Base-by-base conservation (phyloP, 2,888 invertebrate genomes). In the Atrina japonica region DNA sequence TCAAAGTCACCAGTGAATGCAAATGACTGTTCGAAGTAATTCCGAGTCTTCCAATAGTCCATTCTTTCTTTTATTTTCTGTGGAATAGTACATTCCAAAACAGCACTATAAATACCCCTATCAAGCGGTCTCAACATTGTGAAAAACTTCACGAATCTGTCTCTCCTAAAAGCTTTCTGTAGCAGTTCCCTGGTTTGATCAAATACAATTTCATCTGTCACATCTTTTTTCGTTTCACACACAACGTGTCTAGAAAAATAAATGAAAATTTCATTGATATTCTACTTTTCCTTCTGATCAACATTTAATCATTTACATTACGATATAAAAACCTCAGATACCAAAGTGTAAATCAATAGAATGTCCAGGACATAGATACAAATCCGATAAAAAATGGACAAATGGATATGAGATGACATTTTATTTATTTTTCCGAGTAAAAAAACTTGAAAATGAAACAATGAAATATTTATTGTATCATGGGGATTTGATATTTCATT, bases 1-100 rank as follows among this genome's bases (percentile, higher is more conserved):
- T 73, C 66, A 40, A 60, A 64, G 5, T 73, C 73, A 14, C 65
- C 49, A 0, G 73, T 53, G 27, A 27, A 29, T 40, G 70, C 69
- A 11, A 76, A 77, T n/a, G 66, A 71, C 52, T 76, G 67, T 53
- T 72, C 74, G 6, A 68, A 43, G 49, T 67, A 80, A 23, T 72
- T 68, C 35, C 70, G 45, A 5, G 41, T 53, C 30, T 66, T 71
- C 80, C 80, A 80, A 58, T 70, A 52, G 56, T 75, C 68, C 50
- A 77, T 68, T n/a, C 80, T 63, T 29, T 68, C 60, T 18, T 73
- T 66, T 3, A 72, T 50, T n/a, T 66, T 68, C 18, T 69, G 56
- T 30, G 70, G 70, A 41, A 59, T 56, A 2, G 73, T 63, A 18
- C 75, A 77, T 63, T 80, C 80, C 25, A 80, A 55, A 40, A 78